Conservation (phyloP, 2,797 vertebrate genomes). For the Megaceryle alcyon region DNA sequence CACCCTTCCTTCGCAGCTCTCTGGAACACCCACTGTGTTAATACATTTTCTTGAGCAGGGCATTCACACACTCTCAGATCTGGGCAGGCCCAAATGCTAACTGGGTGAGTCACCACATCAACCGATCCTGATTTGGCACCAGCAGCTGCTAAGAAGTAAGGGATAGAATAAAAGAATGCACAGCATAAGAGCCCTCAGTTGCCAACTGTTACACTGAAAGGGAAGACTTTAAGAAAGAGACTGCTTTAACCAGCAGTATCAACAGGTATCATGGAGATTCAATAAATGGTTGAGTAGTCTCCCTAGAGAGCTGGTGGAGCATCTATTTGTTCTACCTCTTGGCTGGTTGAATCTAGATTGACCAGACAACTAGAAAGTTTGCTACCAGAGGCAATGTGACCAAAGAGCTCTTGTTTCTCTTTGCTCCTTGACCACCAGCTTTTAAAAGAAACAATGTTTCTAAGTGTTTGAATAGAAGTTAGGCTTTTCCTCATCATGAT, state of each 20-base stretch:
- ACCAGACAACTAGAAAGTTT: neutral
- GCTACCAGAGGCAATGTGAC: neutral
- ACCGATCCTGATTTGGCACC: neutral
- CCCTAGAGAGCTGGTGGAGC: neutral
- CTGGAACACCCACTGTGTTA: neutral
- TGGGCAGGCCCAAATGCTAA: neutral
- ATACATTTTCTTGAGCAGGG: neutral
- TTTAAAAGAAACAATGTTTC: neutral
- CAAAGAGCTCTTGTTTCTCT: neutral
- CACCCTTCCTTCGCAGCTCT: neutral
- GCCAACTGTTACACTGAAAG: neutral
- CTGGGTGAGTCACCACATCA: neutral
- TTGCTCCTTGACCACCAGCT: neutral
- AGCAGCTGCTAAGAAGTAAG: neutral
- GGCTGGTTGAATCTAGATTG: neutral
- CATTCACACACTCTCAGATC: neutral
- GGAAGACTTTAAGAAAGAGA: neutral
- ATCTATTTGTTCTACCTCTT: neutral
- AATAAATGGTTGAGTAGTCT: neutral
- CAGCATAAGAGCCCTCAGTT: fast-evolving
- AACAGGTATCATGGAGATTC: neutral
- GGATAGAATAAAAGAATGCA: neutral
- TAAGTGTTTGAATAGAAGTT: neutral
- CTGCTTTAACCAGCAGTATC: neutral
- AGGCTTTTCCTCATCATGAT: neutral